Evolutionary conservation across 2,113 vertebrate species (phyloP), one percentile per base, ranked within the genome.

Genomic region (Anarhynchus alexandrinus): DNA sequence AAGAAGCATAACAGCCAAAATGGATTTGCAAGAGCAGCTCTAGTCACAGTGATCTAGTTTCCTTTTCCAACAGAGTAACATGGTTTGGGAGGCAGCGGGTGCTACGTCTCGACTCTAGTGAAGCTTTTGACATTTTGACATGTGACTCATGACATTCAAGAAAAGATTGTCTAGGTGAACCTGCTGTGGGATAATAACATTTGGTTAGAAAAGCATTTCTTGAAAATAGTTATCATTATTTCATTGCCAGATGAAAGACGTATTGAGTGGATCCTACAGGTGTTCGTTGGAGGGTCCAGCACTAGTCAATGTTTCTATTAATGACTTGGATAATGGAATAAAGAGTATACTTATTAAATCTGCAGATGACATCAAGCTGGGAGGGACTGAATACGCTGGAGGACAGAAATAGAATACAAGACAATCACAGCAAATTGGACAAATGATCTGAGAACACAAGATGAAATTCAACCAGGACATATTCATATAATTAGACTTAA

Each of bases 371-470:
- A 93, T 93, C 87, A 82, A 90, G 84, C 84, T 90, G 87, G 80
- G 74, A 88, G 62, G 55, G 78, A 92, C 58, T 80, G 66, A 95
- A 86, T 90, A 80, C 5, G 5, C 84, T 72, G 47, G 40, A 66
- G 71, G 34, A 96, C 78, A 88, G 54, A 96, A 96, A 95, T 17
- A 94, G 82, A 92, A 77, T 54, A 85, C 4, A 2, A 93, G 55
- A 93, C 62, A 93, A 94, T 93, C 87, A 95, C 66, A 94, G 15
- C 74, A 96, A 95, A 93, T 82, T 93, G 94, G 84, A 91, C 85
- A 94, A 94, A 82, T 77, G 19, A 92, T 95, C 74, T 69, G 61
- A 93, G 77, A 95, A 91, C 81, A 89, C 61, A 85, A 89, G 85
- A 73, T 65, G 54, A 86, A 94, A 95, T 88, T 93, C 93, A 93